These are phyloP conservation scores for Taurulus bubalis DNA, from an alignment of 2,113 vertebrate species.

Conservation along the genomic window DNA sequence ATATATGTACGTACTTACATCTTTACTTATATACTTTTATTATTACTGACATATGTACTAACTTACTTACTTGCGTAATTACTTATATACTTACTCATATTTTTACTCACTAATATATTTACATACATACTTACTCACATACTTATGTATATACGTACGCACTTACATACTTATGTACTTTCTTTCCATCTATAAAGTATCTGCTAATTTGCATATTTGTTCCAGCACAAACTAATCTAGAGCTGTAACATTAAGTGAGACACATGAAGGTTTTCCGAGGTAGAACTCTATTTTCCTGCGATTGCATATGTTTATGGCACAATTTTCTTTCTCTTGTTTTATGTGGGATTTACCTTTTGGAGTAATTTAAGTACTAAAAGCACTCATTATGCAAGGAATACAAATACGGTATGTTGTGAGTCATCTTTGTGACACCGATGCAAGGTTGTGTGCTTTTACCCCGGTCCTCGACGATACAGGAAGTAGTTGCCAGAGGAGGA, in stretches of 20 bases:
- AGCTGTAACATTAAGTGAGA: not conserved
- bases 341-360: not conserved
- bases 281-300: not conserved
- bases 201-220: not conserved
- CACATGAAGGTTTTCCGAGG: not conserved
- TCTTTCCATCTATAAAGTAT: not conserved
- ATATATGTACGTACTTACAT: no score
- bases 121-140: not conserved
- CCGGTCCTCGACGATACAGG: conserved; percentile 78
- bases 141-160: not conserved
- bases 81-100: no score
- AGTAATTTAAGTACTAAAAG: not conserved
- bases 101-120: no score
- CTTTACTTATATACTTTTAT: no score
- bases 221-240: not conserved
- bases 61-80: no score
- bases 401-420: not conserved
- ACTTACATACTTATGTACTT: not conserved
- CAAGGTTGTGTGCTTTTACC: conserved; percentile 61
- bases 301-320: not conserved
- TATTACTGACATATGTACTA: no score
- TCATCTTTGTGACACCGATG: not conserved
- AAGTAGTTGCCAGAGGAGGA: conserved; percentile 83
- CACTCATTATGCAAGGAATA: not conserved
- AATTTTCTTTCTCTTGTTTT: not conserved